Evolutionary conservation across 2,888 invertebrate species (phyloP), one percentile per base, ranked within the genome.

Genomic region (Gari tellinella): DNA sequence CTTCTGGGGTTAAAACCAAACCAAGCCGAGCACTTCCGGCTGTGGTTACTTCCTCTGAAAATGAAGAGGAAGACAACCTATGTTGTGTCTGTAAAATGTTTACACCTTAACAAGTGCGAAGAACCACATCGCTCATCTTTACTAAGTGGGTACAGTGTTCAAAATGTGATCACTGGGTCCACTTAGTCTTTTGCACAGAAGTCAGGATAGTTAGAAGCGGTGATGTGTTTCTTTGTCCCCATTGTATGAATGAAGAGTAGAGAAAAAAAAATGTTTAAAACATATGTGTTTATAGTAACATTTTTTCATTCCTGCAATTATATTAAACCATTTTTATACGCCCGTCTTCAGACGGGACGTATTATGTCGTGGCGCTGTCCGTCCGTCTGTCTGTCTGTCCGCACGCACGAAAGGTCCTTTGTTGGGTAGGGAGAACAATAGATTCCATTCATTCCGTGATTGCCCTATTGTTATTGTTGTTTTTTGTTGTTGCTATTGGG

Each of bases 121-220:
- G 40, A 40, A 40, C 10, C 15, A 40, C 40, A 10, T 40, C 40
- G 10, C 15, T 40, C 10, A 40, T 40, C 15, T 40, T 40, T 40
- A 15, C 15, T 8, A 40, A 40, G 40, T 40, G 40, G 40, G 40
- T 40, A 10, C 40, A 40, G 15, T 40, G 40, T 40, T 12, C 40
- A 40, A 40, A 40, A 40, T 40, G 40, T 40, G 40, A 40, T 40
- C 40, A 40, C 40, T 12, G 40, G 10, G 40, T 40, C 1, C 55
- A 56, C 40, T 19, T 61, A 25, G 14, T 23, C 8, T 61, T 38
- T 23, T 61, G 61, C 19, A 61, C 51, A 17, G 7, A 49, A 15
- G 46, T 46, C 7, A 61, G 40, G n/a, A 23, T 40, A 12, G 40
- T 40, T 40, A 40, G 40, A 15, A 40, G 40, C 10, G 40, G 40